Percentiles rank a stretch among this genome's conserved stretches.
phyloP scores from a whole-genome alignment of 2,888 invertebrate genomes.

The Lysandra bellargus region DNA sequence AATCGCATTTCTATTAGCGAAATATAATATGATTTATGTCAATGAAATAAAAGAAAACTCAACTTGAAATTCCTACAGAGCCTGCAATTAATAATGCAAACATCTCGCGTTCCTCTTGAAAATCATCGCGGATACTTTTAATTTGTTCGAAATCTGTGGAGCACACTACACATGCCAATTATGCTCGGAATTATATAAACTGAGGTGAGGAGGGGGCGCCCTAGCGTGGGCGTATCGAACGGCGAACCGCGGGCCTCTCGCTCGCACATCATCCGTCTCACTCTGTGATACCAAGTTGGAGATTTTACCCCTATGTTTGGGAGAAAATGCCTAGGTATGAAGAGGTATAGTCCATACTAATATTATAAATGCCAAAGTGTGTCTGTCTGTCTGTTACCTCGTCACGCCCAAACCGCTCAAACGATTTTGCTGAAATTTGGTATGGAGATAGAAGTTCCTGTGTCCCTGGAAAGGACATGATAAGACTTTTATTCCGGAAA shows the following conservation, averaged over 20 bases:
- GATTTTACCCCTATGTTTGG: not conserved
- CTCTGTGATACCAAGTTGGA: constrained; percentile 32
- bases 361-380: too few relatives aligned
- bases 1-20: too few relatives aligned
- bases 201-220: constrained; percentile 53
- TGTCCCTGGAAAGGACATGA: too few relatives aligned
- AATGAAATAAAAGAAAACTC: not conserved
- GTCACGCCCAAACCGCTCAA: too few relatives aligned
- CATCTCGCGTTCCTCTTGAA: not conserved
- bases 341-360: too few relatives aligned
- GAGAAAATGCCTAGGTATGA: not conserved
- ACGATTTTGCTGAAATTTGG: too few relatives aligned
- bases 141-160: constrained; percentile 26
- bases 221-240: constrained; percentile 64
- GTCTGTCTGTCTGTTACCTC: too few relatives aligned
- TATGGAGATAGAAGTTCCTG: too few relatives aligned
- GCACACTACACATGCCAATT: constrained; percentile 55
- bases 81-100: not conserved
- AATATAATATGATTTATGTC: too few relatives aligned
- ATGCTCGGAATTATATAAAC: constrained; percentile 59
- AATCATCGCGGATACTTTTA: constrained; percentile 14
- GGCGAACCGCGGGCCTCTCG: constrained; percentile 53
- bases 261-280: constrained; percentile 49
- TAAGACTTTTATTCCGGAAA: too few relatives aligned
- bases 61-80: not conserved